Evolutionary conservation across 2,113 vertebrate genomes (phyloP).

Genomic region (Prietella phreatophila): DNA sequence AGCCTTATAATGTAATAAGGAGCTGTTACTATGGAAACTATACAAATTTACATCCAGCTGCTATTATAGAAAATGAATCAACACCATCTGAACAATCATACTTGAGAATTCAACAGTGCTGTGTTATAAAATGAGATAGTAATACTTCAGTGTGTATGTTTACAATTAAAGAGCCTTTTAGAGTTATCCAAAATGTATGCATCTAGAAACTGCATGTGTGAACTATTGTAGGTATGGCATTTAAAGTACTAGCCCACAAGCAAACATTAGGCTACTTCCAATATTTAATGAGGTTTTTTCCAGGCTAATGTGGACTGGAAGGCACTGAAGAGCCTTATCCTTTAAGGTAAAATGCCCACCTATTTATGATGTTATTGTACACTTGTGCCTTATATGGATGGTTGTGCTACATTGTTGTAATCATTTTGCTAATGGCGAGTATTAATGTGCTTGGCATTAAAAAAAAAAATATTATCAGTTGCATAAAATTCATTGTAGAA

Average conservation of each 20-base stretch:
- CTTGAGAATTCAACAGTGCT: neutral
- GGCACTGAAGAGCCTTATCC: neutral
- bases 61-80: neutral
- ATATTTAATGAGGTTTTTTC: neutral
- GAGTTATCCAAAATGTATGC: neutral
- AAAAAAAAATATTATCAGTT: neutral
- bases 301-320: neutral
- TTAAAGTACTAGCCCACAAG: neutral
- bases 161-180: neutral
- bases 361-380: neutral
- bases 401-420: neutral
- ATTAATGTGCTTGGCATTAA: neutral
- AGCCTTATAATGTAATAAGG: too few relatives aligned
- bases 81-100: neutral
- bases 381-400: neutral
- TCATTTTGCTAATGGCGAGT: neutral
- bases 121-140: too few relatives aligned
- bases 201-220: neutral
- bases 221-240: neutral
- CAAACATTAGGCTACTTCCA: too few relatives aligned
- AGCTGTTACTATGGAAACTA: neutral
- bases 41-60: neutral
- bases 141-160: too few relatives aligned
- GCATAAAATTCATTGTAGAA: neutral
- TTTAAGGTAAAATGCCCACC: neutral